phyloP scores from a whole-genome alignment of 2,888 invertebrate species.

The Cataglyphis altisquamis region DNA sequence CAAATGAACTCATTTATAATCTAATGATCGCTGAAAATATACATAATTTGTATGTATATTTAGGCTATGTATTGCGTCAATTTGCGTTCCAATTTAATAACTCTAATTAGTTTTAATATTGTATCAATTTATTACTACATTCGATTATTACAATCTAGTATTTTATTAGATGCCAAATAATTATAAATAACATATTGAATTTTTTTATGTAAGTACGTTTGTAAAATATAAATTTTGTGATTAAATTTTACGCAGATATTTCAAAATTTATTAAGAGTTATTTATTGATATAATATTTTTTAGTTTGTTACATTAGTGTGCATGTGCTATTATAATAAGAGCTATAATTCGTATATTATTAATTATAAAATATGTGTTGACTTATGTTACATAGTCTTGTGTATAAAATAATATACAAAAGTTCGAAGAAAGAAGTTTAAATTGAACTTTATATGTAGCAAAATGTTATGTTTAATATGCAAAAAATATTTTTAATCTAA shows the following conservation, averaged over 20 bases:
- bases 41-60: slow-evolving; percentile 20
- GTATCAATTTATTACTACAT: neutral
- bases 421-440: neutral
- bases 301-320: neutral
- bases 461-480: neutral
- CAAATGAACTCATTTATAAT: slow-evolving; percentile 8
- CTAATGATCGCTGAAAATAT: neutral
- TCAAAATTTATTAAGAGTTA: slow-evolving; percentile 2
- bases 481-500: neutral
- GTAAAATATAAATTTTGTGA: neutral
- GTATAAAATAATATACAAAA: neutral
- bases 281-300: slow-evolving; percentile 15
- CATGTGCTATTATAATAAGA: neutral
- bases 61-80: neutral
- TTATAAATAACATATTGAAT: slow-evolving; percentile 2
- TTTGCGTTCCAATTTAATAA: neutral
- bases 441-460: neutral
- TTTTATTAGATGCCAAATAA: neutral
- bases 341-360: neutral
- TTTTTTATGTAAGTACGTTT: neutral
- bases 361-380: neutral
- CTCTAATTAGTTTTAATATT: neutral
- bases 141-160: neutral
- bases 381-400: neutral
- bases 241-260: neutral